Percentiles rank a stretch among this genome's conserved stretches.
These are phyloP conservation scores for Harmothoe impar DNA, from an alignment of 2,888 invertebrate genomes.

Conservation along the genomic window DNA sequence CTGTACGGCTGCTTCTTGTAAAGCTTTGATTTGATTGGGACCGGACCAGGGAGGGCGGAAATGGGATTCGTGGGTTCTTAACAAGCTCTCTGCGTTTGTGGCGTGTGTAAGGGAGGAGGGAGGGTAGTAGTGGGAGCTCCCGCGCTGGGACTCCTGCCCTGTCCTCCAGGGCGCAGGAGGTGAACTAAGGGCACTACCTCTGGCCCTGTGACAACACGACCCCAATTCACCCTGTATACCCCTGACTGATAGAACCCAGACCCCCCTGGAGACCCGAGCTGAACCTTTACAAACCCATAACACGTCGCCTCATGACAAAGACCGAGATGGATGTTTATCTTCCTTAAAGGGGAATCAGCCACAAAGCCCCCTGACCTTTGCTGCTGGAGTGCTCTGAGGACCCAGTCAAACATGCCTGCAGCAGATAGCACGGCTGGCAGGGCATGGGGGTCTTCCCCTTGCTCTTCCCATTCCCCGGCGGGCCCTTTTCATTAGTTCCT, in stretches of 20 bases:
- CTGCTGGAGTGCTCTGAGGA: neutral
- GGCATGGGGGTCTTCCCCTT: too few species aligned
- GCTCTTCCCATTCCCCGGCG: too few species aligned
- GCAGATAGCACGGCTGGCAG: too few species aligned
- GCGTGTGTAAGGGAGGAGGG: too few species aligned
- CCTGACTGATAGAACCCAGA: too few species aligned
- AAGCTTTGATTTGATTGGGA: slow-evolving; percentile 1
- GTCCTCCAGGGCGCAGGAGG: too few species aligned
- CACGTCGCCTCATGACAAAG: slow-evolving; percentile 2
- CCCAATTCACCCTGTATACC: neutral
- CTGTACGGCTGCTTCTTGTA: neutral
- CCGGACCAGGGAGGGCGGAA: neutral
- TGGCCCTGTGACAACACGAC: neutral
- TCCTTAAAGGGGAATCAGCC: neutral
- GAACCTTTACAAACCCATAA: neutral
- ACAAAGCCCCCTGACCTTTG: neutral
- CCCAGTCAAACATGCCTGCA: too few species aligned
- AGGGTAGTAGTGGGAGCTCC: too few species aligned
- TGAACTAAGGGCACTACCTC: too few species aligned
- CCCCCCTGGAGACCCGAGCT: too few species aligned
- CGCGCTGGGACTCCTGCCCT: neutral
- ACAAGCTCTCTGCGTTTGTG: neutral
- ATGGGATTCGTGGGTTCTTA: slow-evolving; percentile 23
- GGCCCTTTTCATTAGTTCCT: neutral
- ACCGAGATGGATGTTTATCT: neutral